Conservation (phyloP, 2,113 vertebrate species). For the Centropus unirufus region DNA sequence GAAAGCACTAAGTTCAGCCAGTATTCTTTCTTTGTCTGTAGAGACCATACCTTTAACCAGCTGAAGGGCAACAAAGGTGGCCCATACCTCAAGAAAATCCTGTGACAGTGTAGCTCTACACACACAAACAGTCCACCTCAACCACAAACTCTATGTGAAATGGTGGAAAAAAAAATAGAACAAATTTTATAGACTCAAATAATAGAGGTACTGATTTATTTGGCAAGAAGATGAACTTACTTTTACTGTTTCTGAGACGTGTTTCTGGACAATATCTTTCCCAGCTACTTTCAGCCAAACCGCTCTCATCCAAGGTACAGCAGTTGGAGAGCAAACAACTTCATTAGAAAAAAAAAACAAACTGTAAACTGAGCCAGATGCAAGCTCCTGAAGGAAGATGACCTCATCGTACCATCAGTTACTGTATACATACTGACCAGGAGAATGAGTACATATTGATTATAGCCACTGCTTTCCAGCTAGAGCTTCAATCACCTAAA, state of each 20-base stretch:
- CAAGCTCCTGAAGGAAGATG: not conserved
- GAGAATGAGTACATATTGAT: not conserved
- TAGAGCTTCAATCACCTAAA: not conserved
- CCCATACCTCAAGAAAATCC: not conserved
- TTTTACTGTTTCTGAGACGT: not conserved
- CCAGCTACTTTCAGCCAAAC: not conserved
- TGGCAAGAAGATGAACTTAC: not conserved
- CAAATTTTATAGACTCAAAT: not conserved
- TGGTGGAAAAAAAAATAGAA: not conserved
- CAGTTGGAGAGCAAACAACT: not conserved
- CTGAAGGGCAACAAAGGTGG: not conserved
- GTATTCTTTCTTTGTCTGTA: not conserved
- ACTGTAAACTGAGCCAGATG: not conserved
- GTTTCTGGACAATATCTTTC: not conserved
- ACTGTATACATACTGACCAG: not conserved
- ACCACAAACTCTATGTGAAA: not conserved
- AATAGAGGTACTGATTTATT: not conserved
- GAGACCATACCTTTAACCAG: not conserved
- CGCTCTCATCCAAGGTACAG: not conserved
- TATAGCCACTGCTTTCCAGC: not conserved
- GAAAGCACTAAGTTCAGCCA: not conserved
- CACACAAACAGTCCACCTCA: not conserved
- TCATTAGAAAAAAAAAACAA: not conserved
- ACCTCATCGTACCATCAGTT: not conserved
- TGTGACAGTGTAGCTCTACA: not conserved